Base-by-base conservation (phyloP, 2,888 invertebrate species). In the Ennomos fuscantarius region DNA sequence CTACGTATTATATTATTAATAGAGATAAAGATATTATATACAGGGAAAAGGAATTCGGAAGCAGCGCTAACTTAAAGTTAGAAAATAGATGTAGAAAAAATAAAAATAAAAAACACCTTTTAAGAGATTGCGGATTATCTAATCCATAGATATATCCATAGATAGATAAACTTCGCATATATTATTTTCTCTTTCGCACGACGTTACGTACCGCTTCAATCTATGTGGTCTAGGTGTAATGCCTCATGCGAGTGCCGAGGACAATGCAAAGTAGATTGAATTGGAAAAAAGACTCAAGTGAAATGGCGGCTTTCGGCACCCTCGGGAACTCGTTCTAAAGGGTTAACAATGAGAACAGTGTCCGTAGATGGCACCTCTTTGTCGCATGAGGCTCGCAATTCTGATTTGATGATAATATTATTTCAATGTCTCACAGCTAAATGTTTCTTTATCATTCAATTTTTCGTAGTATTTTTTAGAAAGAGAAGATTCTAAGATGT, bases 251-350 rank as follows among this genome's bases (percentile, higher is more conserved):
- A 88, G 87, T 82, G 85, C 79, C 84, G 88, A 77, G 82, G 82
- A 88, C 90, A 89, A 92, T 92, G 90, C 89, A 91, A 92, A 92
- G 90, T 90, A 90, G 89, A 92, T 91, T 91, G 92, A 89, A 91
- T 92, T 89, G 90, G 84, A 88, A 91, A 89, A 90, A 89, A 89
- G 86, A 86, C 82, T 86, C 78, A 76, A 87, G 78, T 72, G 72
- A 78, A 86, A 87, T 86, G 73, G 82, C 82, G 82, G 86, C 87
- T 87, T 88, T 90, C 78, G 84, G 74, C 81, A 78, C 89, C 78
- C 83, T 66, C 66, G 82, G 85, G 79, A 81, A 74, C 75, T 76
- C 77, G 74, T 73, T 82, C 74, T 75, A 79, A 86, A 87, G 84
- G 84, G 86, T 84, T 87, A 82, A 89, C 87, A 87, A 86, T 84